Percentiles rank a stretch among this genome's conserved stretches.
Conservation (phyloP, 1,140 invertebrate species). For the Lepidurus packardi region DNA sequence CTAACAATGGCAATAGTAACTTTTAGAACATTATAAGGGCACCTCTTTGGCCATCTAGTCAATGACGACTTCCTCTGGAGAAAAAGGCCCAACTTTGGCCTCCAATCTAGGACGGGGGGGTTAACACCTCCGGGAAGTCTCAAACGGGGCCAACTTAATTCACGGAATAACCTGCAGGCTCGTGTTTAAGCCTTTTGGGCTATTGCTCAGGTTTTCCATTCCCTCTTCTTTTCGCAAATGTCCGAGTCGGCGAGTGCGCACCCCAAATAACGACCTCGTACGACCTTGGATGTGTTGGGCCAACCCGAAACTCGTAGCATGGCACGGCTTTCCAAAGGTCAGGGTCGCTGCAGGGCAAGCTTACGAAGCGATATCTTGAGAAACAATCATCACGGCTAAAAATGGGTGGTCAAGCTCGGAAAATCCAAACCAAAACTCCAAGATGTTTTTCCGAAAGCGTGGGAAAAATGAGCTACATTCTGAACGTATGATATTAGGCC, state of each 20-base stretch:
- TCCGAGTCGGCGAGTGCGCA: not conserved
- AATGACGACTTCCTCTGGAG: too few species aligned
- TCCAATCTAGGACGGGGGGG: too few species aligned
- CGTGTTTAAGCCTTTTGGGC: not conserved
- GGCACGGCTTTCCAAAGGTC: not conserved
- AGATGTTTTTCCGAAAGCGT: not conserved
- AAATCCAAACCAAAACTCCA: not conserved
- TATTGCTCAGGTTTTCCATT: not conserved
- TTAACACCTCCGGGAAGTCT: not conserved
- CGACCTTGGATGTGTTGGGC: not conserved
- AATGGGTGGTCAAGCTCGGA: not conserved
- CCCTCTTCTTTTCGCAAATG: not conserved
- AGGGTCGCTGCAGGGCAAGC: not conserved
- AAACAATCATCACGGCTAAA: not conserved
- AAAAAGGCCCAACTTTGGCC: too few species aligned
- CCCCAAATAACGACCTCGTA: not conserved
- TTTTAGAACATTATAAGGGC: too few species aligned
- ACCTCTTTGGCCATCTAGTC: too few species aligned
- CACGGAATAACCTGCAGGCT: not conserved
- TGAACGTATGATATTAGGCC: slow-evolving; percentile 16
- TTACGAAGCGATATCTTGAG: not conserved
- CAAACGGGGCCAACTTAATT: not conserved
- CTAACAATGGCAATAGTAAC: too few species aligned
- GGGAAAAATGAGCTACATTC: not conserved
- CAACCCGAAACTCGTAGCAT: too few species aligned